Evolutionary conservation across 2,888 invertebrate species (phyloP), one percentile per base, ranked within the genome.

Genomic region (Lithophane semibrunnea): DNA sequence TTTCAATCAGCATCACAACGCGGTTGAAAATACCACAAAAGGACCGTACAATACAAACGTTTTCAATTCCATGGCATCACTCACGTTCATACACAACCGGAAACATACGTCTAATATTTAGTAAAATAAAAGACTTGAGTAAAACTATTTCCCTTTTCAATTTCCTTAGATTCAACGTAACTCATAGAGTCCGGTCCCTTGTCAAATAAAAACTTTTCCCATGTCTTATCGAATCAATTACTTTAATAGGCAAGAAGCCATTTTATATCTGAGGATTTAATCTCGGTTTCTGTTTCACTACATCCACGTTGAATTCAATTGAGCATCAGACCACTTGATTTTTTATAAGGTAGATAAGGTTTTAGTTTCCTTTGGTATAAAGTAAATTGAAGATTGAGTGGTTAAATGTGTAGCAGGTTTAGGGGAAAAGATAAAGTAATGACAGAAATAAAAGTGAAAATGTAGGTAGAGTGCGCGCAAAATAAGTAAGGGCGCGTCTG

Each of bases 221-320:
- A 92, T 94, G 93, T 95, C 94, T 94, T 95, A 94, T 94, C 91
- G 93, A 95, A 95, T 95, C 96, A 95, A 95, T 96, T 94, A 95
- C 95, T 93, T 91, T 94, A 94, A 95, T 94, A 92, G 94, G 88
- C 88, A 91, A 90, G 92, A 91, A 93, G 90, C 90, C 89, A 90
- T 91, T 93, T 92, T 92, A 91, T 92, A 88, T 92, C 88, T 91
- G 87, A 61, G 89, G 90, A 90, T 91, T 91, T 89, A 88, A 88
- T 89, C 86, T 89, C 79, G 83, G 85, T 88, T 84, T 87, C 88
- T 83, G 80, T 88, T 91, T 88, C 83, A 85, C 80, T 88, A 86
- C 79, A 79, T 85, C 77, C 61, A 80, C 69, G 77, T 77, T 77
- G 69, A 83, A 84, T 88, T 86, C 83, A 85, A 87, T 88, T 87